Conservation (phyloP, 2,797 vertebrate species). For the Sciurus vulgaris region DNA sequence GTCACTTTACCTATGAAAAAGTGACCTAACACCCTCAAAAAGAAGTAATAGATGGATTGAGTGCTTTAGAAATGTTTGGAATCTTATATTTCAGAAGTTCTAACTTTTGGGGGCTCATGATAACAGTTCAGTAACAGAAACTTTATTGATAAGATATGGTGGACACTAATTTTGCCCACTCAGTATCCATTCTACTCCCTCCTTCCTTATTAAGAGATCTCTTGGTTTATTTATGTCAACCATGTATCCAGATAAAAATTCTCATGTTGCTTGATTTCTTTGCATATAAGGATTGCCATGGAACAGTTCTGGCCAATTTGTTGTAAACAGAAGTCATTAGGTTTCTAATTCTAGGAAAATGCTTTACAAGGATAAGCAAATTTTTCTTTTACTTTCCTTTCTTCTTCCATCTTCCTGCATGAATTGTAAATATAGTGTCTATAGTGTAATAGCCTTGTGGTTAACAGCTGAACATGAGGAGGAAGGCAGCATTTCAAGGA, state of each 20-base stretch:
- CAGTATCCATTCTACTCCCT: neutral
- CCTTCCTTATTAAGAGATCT: neutral
- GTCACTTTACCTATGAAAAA: slow-evolving; percentile 33
- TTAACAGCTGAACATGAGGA: neutral
- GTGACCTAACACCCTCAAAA: neutral
- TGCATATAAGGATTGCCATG: neutral
- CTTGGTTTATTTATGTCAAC: neutral
- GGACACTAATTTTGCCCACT: neutral
- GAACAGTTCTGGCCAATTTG: neutral
- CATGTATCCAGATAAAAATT: neutral
- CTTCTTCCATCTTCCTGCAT: neutral
- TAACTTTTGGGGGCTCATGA: neutral
- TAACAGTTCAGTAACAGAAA: neutral
- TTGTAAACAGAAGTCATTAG: neutral
- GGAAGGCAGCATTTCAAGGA: neutral
- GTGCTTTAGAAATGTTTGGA: slow-evolving; percentile 21
- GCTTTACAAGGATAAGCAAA: neutral
- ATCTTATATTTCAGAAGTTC: neutral
- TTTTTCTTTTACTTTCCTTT: neutral
- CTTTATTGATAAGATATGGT: neutral
- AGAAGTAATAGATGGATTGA: slow-evolving; percentile 31
- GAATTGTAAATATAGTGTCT: neutral
- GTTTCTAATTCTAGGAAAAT: slow-evolving; percentile 8
- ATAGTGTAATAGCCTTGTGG: neutral
- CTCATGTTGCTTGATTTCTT: neutral